Evolutionary conservation across 2,113 vertebrate genomes (phyloP).

Genomic region (Gymnobelideus leadbeateri): DNA sequence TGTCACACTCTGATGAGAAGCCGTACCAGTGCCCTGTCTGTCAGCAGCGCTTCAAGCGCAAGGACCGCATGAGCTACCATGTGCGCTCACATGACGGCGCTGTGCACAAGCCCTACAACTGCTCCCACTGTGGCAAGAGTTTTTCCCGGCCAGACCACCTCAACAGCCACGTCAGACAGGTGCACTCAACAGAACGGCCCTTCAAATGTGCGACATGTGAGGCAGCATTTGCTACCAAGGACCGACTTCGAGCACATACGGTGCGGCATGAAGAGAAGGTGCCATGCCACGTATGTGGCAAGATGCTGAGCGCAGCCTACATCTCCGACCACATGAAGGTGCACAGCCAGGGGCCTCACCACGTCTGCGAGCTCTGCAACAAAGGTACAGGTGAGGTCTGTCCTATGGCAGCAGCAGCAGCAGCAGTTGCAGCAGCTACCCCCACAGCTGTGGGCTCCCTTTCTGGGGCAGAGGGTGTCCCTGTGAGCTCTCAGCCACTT

Average conservation of each 20-base stretch:
- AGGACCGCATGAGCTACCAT: slow-evolving; percentile 96
- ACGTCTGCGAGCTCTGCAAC: slow-evolving; percentile 93
- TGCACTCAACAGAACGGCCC: slow-evolving; percentile 94
- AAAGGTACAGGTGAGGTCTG: slow-evolving; percentile 88
- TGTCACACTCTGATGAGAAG: slow-evolving; percentile 96
- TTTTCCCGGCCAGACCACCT: slow-evolving; percentile 95
- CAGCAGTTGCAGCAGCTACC: slow-evolving; percentile 75
- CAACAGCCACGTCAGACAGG: slow-evolving; percentile 94
- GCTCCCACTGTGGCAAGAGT: slow-evolving; percentile 93
- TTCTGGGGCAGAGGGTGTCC: slow-evolving; percentile 81
- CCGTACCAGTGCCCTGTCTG: slow-evolving; percentile 95
- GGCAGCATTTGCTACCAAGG: slow-evolving; percentile 94
- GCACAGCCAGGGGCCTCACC: slow-evolving; percentile 95
- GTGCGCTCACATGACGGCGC: slow-evolving; percentile 94
- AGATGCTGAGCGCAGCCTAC: slow-evolving; percentile 94
- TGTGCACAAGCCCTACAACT: slow-evolving; percentile 94
- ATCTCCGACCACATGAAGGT: slow-evolving; percentile 97
- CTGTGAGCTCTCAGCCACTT: slow-evolving; percentile 83
- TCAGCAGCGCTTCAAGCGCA: slow-evolving; percentile 96
- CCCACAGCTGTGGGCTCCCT: slow-evolving; percentile 81
- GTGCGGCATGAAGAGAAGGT: slow-evolving; percentile 96
- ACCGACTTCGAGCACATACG: slow-evolving; percentile 93
- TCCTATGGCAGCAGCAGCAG: slow-evolving; percentile 69
- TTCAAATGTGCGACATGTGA: slow-evolving; percentile 96
- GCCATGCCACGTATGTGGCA: slow-evolving; percentile 94